phyloP scores from a whole-genome alignment of 2,797 vertebrate species.

The Pangasius djambal region DNA sequence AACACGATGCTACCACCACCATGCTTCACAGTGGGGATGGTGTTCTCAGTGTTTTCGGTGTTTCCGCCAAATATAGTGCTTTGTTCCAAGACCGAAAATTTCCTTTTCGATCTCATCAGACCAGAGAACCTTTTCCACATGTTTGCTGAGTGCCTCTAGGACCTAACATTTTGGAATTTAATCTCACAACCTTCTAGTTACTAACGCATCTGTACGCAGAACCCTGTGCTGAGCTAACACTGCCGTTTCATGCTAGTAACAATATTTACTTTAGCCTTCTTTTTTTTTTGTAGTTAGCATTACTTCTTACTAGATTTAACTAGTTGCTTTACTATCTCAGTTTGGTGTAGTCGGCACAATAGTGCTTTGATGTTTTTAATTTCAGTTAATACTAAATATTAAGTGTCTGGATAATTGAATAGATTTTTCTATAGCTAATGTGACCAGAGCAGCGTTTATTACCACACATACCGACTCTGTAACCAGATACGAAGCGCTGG shows the following conservation, averaged over 20 bases:
- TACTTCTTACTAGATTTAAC: no score
- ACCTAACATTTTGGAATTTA: neutral
- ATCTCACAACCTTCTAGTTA: neutral
- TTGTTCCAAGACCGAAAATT: neutral
- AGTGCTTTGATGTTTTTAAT: neutral
- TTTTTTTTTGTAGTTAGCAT: no score
- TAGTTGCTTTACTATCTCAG: no score
- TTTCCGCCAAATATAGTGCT: neutral
- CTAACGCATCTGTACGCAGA: neutral
- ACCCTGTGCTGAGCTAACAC: no score
- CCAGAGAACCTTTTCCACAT: neutral
- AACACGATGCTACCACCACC: neutral
- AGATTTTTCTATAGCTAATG: neutral
- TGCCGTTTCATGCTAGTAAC: neutral
- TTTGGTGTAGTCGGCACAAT: neutral
- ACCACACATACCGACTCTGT: neutral
- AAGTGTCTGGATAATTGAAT: neutral
- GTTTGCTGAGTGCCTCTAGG: neutral
- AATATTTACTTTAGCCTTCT: neutral
- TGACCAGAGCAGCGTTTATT: neutral
- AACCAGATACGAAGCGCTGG: neutral
- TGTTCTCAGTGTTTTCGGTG: neutral
- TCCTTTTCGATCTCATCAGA: neutral
- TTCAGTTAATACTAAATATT: neutral
- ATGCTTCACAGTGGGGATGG: neutral